Evolutionary conservation across 2,888 invertebrate genomes (phyloP).

Genomic region (Myopa tessellatipennis): DNA sequence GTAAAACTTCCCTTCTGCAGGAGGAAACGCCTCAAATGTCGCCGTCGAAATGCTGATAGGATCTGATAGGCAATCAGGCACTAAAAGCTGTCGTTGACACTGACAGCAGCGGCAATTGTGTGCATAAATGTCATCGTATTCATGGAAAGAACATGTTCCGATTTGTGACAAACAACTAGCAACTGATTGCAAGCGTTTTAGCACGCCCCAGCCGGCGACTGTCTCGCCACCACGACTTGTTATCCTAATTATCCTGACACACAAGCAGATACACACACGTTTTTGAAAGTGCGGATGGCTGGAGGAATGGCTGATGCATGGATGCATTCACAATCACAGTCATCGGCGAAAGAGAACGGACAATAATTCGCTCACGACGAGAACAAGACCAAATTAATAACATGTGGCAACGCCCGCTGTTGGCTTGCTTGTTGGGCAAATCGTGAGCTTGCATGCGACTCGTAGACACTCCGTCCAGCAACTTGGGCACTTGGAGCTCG

Average conservation of each 20-base stretch:
- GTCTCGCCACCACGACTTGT: not conserved
- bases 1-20: too few relatives aligned
- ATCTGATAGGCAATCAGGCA: too few relatives aligned
- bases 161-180: not conserved
- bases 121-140: too few relatives aligned
- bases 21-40: too few relatives aligned
- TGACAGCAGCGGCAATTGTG: too few relatives aligned
- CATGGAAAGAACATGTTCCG: too few relatives aligned
- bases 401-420: slow-evolving; percentile 28
- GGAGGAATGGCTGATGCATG: too few relatives aligned
- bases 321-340: not conserved
- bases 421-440: slow-evolving; percentile 18
- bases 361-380: not conserved
- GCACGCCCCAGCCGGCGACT: not conserved
- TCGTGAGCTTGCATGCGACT: slow-evolving; percentile 16
- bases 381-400: slow-evolving; percentile 29
- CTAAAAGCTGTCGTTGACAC: too few relatives aligned
- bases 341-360: not conserved
- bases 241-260: slow-evolving; percentile 22
- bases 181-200: slow-evolving; percentile 3
- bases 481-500: not conserved
- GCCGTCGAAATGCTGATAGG: too few relatives aligned
- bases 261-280: not conserved
- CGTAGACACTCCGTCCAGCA: not conserved
- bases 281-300: too few relatives aligned